Evolutionary conservation across 92 coral and sea anemone genomes (phyloP).

Genomic region (Phenganax marumi): DNA sequence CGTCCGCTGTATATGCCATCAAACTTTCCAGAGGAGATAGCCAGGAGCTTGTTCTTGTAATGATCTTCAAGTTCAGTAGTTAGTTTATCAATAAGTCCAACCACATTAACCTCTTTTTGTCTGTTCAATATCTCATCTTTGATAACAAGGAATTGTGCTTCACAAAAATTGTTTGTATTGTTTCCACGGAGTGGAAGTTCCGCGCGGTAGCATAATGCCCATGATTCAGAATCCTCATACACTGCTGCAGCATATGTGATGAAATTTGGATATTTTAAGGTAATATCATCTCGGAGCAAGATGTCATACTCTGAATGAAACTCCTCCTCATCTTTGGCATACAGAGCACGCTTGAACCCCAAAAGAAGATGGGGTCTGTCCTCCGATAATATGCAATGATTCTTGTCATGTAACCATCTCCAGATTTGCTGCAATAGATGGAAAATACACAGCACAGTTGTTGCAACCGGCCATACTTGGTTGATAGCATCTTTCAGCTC

Average conservation of each 20-base stretch:
- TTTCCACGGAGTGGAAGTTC: background rate
- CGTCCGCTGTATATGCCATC: too few species aligned
- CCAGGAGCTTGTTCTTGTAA: background rate
- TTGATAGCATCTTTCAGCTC: background rate
- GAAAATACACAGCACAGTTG: slow-evolving; percentile 3
- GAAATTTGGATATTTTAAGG: slow-evolving; percentile 35
- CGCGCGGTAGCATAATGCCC: background rate
- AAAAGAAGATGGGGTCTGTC: slow-evolving; percentile 32
- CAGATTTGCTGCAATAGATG: slow-evolving; percentile 1
- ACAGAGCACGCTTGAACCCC: slow-evolving; percentile 12
- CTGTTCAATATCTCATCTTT: background rate
- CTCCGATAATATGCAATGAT: slow-evolving; percentile 11
- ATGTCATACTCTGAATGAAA: background rate
- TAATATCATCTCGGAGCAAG: slow-evolving; percentile 2
- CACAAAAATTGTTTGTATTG: background rate
- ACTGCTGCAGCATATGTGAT: slow-evolving; percentile 10
- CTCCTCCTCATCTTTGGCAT: slow-evolving; percentile 3
- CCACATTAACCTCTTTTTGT: slow-evolving; percentile 2
- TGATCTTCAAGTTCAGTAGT: background rate
- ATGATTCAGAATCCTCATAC: slow-evolving; percentile 35
- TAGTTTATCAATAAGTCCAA: background rate
- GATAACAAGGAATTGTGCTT: background rate
- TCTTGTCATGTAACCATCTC: slow-evolving; percentile 11
- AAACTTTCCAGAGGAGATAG: too few species aligned
- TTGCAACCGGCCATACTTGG: background rate